Base-by-base conservation (phyloP, 2,888 invertebrate species). In the Drosophila nigricruria region DNA sequence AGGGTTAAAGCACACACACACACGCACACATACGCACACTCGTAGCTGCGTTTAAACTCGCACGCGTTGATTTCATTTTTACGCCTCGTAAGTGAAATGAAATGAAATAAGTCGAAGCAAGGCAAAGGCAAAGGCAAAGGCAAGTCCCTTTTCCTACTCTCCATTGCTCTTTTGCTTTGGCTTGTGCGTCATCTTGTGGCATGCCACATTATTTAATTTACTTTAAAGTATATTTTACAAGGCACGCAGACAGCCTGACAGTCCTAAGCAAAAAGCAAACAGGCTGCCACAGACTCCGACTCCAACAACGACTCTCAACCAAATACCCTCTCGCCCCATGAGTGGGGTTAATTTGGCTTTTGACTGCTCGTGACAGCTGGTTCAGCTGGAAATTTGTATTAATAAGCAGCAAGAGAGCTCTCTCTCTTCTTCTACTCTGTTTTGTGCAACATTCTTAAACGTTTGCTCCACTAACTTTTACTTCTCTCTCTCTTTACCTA, bases 151-250 rank as follows among this genome's bases (percentile, higher is more conserved):
- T 16, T 12, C 9, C 12, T 9, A 5, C 14, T 30, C 8, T 16
- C 10, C 30, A 14, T 27, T 60, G 10, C 54, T 38, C 20, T 5
- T 36, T 52, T 63, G 60, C 32, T 38, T 38, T 63, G 66, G 67
- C 67, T 73, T 70, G 61, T 59, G 79, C 59, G 60, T 65, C 78
- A 68, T 71, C 73, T 79, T 83, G 89, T 72, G 89, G 88, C 79
- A 87, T 77, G 88, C 88, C 88, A 84, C 90, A 87, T 88, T 88
- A 84, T 85, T 85, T 89, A 87, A 88, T 89, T 86, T 89, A 82
- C 80, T 81, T 89, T 84, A 78, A 82, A 78, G 88, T 69, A 82
- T 79, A 86, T 73, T 76, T 80, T 78, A 72, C 68, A 76, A 69
- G 75, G 56, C 72, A 74, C 54, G 61, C 82, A 69, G 52, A 59